Evolutionary conservation across 2,113 vertebrate genomes (phyloP).

Genomic region (Menura novaehollandiae): DNA sequence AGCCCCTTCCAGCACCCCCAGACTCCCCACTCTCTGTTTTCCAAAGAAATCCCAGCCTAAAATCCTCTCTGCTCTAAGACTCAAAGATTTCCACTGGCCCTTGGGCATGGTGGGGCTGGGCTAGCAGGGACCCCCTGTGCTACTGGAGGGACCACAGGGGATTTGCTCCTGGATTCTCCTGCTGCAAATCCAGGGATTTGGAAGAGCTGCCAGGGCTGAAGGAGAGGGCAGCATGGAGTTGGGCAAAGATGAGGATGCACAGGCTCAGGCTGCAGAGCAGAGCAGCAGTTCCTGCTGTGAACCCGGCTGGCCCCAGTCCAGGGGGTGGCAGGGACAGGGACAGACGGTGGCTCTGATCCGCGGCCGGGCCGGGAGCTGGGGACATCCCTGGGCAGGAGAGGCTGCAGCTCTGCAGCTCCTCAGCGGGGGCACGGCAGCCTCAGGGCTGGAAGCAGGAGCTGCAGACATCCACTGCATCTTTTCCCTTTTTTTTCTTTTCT

Average conservation of each 20-base stretch:
- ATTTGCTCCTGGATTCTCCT: neutral
- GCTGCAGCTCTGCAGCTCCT: neutral
- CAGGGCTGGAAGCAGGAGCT: neutral
- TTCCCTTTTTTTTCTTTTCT: neutral
- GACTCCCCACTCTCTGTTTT: neutral
- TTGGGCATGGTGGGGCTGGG: neutral
- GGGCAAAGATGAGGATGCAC: neutral
- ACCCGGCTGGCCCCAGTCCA: neutral
- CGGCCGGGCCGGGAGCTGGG: neutral
- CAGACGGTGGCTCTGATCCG: neutral
- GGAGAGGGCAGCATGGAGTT: accelerated
- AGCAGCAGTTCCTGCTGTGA: neutral
- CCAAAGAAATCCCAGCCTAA: neutral
- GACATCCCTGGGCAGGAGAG: neutral
- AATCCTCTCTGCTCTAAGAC: neutral
- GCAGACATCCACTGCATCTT: neutral
- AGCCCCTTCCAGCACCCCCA: neutral
- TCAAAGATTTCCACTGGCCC: neutral
- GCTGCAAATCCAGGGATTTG: neutral
- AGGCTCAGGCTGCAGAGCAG: neutral
- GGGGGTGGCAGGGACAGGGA: neutral
- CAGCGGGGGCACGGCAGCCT: neutral
- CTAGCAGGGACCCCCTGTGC: neutral
- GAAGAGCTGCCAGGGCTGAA: neutral
- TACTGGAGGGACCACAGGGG: neutral